These are phyloP conservation scores for Zygothrica quintamaculata DNA, from an alignment of 2,888 invertebrate species.

Conservation along the genomic window DNA sequence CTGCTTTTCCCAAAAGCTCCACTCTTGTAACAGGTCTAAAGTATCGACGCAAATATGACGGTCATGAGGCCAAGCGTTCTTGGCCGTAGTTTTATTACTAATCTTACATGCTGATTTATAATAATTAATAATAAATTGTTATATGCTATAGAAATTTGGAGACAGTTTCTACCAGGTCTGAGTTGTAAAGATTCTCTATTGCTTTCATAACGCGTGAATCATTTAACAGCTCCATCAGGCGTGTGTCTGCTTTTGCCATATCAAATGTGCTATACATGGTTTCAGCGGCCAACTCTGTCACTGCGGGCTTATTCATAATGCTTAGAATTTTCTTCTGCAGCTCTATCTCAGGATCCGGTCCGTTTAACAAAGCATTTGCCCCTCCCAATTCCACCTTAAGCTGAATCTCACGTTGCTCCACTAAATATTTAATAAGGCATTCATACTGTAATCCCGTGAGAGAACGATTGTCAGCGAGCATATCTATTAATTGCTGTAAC, in stretches of 20 bases:
- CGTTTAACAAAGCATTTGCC: conserved; percentile 83
- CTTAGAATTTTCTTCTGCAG: conserved; percentile 84
- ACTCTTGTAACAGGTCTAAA: conserved; percentile 93
- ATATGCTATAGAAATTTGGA: conserved; percentile 63
- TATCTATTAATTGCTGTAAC: conserved; percentile 89
- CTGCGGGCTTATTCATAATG: conserved; percentile 84
- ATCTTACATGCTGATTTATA: conserved; percentile 11
- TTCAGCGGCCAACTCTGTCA: conserved; percentile 78
- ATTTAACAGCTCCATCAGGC: conserved; percentile 87
- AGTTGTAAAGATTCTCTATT: conserved; percentile 88
- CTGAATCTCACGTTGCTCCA: conserved; percentile 90
- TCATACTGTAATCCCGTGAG: conserved; percentile 92
- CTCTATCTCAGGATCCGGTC: conserved; percentile 84
- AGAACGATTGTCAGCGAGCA: conserved; percentile 92
- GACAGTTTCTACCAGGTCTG: conserved; percentile 73
- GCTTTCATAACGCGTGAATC: conserved; percentile 93
- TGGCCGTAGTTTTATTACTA: conserved; percentile 85
- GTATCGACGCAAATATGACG: conserved; percentile 91
- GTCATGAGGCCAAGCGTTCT: conserved; percentile 87
- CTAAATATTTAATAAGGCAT: conserved; percentile 89
- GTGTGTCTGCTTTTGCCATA: conserved; percentile 79
- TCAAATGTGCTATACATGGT: conserved; percentile 79
- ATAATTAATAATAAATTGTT: conserved; percentile 63
- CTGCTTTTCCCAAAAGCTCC: conserved; percentile 94
- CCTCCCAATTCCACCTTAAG: conserved; percentile 91